Evolutionary conservation across 2,797 vertebrate species (phyloP).

Genomic region (Enteromius radiatus): DNA sequence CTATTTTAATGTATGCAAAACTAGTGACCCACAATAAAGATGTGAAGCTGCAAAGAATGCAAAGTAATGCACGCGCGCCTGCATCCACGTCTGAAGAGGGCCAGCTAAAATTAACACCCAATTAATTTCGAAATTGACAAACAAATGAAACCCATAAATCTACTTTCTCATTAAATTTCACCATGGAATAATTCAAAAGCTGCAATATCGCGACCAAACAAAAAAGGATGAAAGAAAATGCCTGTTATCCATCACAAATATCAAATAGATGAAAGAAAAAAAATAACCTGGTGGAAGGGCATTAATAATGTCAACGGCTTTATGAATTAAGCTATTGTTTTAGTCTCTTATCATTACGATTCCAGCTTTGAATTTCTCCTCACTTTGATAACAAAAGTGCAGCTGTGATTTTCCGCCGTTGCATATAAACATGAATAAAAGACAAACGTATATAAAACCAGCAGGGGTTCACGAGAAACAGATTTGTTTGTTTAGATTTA

Average conservation of each 20-base stretch:
- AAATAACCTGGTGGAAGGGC: slow-evolving; percentile 84
- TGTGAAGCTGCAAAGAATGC: slow-evolving; percentile 92
- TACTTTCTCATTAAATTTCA: slow-evolving; percentile 99
- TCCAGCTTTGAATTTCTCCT: slow-evolving; percentile 26
- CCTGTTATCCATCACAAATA: slow-evolving; percentile 99
- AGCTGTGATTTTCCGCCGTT: neutral
- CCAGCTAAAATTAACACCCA: slow-evolving; percentile 99
- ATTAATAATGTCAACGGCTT: slow-evolving; percentile 57
- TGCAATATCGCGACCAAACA: slow-evolving; percentile 88
- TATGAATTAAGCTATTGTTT: slow-evolving; percentile 52
- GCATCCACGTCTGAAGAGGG: slow-evolving; percentile 88
- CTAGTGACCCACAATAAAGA: slow-evolving; percentile 97
- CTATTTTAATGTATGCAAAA: slow-evolving; percentile 98
- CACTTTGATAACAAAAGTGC: neutral
- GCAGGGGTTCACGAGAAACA: slow-evolving; percentile 55
- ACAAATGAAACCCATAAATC: slow-evolving; percentile 99
- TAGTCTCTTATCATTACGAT: slow-evolving; percentile 25
- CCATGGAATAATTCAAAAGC: slow-evolving; percentile 95
- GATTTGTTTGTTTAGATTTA: slow-evolving; percentile 64
- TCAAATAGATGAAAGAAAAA: slow-evolving; percentile 92
- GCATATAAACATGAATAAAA: neutral
- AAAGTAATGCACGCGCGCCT: slow-evolving; percentile 89
- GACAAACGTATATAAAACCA: slow-evolving; percentile 15
- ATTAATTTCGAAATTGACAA: slow-evolving; percentile 99
- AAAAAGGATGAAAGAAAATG: slow-evolving; percentile 74